phyloP scores from a whole-genome alignment of 2,888 invertebrate species.

The Drosophila tripunctata region DNA sequence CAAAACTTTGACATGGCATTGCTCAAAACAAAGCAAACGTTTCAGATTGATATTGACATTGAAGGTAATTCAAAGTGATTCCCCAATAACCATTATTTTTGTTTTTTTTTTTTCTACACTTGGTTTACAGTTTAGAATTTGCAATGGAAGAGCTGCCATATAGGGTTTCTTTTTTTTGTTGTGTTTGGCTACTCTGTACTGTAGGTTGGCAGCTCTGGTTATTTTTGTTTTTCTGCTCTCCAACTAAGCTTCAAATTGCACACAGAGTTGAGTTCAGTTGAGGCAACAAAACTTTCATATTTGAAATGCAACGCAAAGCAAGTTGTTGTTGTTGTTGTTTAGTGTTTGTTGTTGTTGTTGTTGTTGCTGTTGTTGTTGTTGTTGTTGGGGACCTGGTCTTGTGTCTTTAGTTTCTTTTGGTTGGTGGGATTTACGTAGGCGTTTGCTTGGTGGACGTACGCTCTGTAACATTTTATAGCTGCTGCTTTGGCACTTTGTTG shows the following conservation, averaged over 20 bases:
- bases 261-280: conserved; percentile 9
- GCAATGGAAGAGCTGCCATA: background rate
- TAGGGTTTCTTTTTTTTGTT: too few species aligned
- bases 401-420: conserved; percentile 42
- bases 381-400: conserved; percentile 19
- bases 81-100: background rate
- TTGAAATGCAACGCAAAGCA: conserved; percentile 44
- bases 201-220: conserved; percentile 36
- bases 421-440: conserved; percentile 39
- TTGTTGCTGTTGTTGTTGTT: conserved; percentile 3
- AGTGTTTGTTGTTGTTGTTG: background rate
- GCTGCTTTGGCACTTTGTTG: conserved; percentile 17
- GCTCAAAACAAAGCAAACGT: background rate
- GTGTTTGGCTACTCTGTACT: background rate
- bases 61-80: background rate
- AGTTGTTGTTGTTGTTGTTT: conserved; percentile 22
- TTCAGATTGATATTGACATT: conserved; percentile 7
- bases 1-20: background rate
- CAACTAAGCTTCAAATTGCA: conserved; percentile 30
- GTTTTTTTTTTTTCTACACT: background rate
- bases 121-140: conserved; percentile 3
- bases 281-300: conserved; percentile 48
- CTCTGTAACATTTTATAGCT: conserved; percentile 44
- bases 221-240: conserved; percentile 2
- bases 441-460: conserved; percentile 47